Base-by-base conservation (phyloP, 2,113 vertebrate species). In the Phasianus colchicus region DNA sequence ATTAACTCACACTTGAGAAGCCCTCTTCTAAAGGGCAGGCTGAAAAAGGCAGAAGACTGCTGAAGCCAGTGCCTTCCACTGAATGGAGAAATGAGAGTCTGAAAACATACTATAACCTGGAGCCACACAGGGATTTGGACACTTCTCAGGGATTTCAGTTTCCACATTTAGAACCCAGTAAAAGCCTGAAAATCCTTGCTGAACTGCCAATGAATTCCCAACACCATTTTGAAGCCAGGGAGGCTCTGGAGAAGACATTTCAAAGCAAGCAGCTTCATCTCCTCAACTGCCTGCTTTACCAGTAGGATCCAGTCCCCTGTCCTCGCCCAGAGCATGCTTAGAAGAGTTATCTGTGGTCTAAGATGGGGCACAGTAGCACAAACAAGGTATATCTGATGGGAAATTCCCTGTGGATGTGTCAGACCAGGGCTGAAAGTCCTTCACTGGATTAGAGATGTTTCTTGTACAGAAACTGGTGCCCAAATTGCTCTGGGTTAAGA, bases 101-200 rank as follows among this genome's bases (percentile, higher is more conserved):
- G 54, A 76, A 94, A 79, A 67, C 52, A n/a, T 80, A 64, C 70
- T 55, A 2, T 30, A 61, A 72, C 60, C 40, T 80, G 48, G 13
- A 80, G 42, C 38, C 43, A 82, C 70, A 32, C 17, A 67, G 27
- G 63, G 36, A 79, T 21, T 70, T 50, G 38, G 69, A 86, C 52
- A 48, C n/a, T 61, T 71, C 42, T 90, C 47, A 55, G 29, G 42
- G 60, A 83, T 88, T 88, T 71, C 42, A 4, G 29, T 71, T 95
- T 91, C 72, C 74, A 24, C 47, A 32, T 10, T 77, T 36, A 77
- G 60, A 90, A 89, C 7, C 15, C 69, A 64, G 17, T 2, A 5
- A 83, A 74, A 88, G 77, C 14, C 83, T 94, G 66, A 90, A 95
- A 96, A 88, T 58, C 64, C 65, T 76, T 47, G 34, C 57, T 93